Evolutionary conservation across 2,797 vertebrate species (phyloP), one percentile per base, ranked within the genome.

Genomic region (Pelobates cultripes): DNA sequence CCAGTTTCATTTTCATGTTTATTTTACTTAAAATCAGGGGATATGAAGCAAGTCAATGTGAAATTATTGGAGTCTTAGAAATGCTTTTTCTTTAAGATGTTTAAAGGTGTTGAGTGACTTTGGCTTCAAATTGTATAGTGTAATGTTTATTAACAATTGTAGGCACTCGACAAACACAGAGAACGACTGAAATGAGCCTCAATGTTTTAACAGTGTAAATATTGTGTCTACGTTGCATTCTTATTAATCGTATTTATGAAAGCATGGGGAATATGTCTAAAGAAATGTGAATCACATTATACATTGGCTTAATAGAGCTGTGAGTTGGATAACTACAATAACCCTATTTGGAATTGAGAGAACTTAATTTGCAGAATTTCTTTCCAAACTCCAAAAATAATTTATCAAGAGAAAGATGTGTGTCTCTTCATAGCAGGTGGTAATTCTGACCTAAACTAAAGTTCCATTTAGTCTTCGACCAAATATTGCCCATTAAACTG

Each of bases 221-320:
- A 75, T 45, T 40, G 55, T 43, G 72, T 72, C 70, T 78, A 55
- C 17, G 60, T 43, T 55, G 28, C 71, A 57, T 70, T 73, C 43
- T 12, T 78, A 83, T 79, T 75, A 78, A 70, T 43, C 47, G 64
- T 70, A 67, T 83, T 45, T 74, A 75, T 63, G 71, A 70, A 83
- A 74, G 71, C 15, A 82, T 79, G 86, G 85, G 86, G 86, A 84
- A 78, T 85, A 86, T 90, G 86, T 88, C 81, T 88, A 86, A 88
- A 67, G 83, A 85, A 86, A 89, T 84, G 82, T 89, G 72, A 66
- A 79, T 28, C 78, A 75, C 69, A 66, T 0, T 85, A 66, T 55
- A 70, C 78, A 85, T 87, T 86, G 60, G 63, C 81, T 85, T 85
- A 73, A 71, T 63, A 81, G 45, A 86, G 69, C 74, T 66, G 55